Evolutionary conservation across 1,140 invertebrate genomes (phyloP).

Genomic region (Aphelinus certus): DNA sequence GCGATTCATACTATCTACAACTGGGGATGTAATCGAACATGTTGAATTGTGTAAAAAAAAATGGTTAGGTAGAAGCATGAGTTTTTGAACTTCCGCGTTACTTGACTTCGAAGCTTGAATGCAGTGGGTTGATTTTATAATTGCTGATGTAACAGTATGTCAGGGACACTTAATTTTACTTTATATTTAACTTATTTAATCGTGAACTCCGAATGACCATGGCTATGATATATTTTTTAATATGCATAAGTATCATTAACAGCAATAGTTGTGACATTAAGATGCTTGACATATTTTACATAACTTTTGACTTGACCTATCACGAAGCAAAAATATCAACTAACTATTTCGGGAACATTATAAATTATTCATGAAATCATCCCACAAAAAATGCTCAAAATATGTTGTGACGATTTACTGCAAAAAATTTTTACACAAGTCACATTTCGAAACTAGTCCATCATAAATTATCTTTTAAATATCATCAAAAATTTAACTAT

Average conservation of each 20-base stretch:
- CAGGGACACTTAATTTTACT: slow-evolving; percentile 6
- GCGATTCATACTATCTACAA: slow-evolving; percentile 30
- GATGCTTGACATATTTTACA: slow-evolving; percentile 15
- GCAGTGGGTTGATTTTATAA: slow-evolving; percentile 48
- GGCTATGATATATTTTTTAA: slow-evolving; percentile 20
- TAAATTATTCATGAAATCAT: slow-evolving; percentile 26
- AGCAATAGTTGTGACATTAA: not conserved
- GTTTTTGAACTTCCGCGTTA: slow-evolving; percentile 31
- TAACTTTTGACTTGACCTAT: slow-evolving; percentile 3
- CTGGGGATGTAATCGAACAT: slow-evolving; percentile 24
- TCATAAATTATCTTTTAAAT: slow-evolving; percentile 54
- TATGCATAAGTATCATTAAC: slow-evolving; percentile 9
- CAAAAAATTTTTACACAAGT: slow-evolving; percentile 49
- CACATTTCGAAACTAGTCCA: slow-evolving; percentile 55
- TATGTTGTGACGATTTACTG: slow-evolving; percentile 44
- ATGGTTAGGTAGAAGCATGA: slow-evolving; percentile 19
- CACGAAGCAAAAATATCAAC: not conserved
- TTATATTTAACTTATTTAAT: slow-evolving; percentile 13
- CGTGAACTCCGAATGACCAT: slow-evolving; percentile 14
- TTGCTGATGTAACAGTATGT: slow-evolving; percentile 11
- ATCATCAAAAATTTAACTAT: slow-evolving; percentile 47
- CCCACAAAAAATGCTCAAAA: slow-evolving; percentile 50
- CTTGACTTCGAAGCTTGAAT: slow-evolving; percentile 47
- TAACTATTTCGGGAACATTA: slow-evolving; percentile 4
- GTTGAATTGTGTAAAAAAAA: slow-evolving; percentile 20